Percentiles rank a stretch among this genome's conserved stretches.
Evolutionary conservation across 2,113 vertebrate genomes (phyloP).

Genomic region (Coreoperca whiteheadi): DNA sequence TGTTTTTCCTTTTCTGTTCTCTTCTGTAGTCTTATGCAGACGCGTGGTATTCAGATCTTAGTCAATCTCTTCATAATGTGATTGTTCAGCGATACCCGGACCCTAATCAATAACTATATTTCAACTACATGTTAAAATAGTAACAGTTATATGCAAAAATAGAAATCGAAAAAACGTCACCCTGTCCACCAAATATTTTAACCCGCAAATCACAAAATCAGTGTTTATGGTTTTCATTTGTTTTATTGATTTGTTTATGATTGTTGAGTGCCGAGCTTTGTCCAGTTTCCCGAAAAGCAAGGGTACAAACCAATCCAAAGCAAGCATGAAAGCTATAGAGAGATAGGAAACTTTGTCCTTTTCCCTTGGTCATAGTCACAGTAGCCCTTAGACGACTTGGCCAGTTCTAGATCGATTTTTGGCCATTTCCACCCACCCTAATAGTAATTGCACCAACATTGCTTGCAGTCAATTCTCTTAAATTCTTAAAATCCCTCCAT

Average conservation of each 20-base stretch:
- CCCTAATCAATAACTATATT: background rate
- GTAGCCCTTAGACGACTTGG: conserved; percentile 35
- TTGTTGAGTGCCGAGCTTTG: background rate
- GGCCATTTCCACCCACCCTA: background rate
- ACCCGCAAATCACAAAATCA: background rate
- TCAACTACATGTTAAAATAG: background rate
- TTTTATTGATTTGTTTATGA: background rate
- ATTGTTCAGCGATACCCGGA: conserved; percentile 22
- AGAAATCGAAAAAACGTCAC: background rate
- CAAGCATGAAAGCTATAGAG: conserved; percentile 38
- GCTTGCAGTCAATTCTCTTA: background rate
- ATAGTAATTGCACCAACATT: background rate
- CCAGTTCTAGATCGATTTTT: conserved; percentile 37
- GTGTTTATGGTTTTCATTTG: background rate
- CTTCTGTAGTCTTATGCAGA: background rate
- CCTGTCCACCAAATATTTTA: background rate
- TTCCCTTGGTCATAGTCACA: conserved; percentile 24
- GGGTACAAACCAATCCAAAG: conserved; percentile 12
- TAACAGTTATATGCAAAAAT: background rate
- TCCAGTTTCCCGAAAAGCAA: conserved; percentile 6
- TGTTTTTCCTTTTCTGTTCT: conserved; percentile 39
- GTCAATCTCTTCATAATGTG: background rate
- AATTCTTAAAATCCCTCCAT: background rate
- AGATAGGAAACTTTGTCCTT: conserved; percentile 52
- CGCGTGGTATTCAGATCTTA: background rate